Evolutionary conservation across 2,113 vertebrate genomes (phyloP), one percentile per base, ranked within the genome.

Genomic region (Martes martes): DNA sequence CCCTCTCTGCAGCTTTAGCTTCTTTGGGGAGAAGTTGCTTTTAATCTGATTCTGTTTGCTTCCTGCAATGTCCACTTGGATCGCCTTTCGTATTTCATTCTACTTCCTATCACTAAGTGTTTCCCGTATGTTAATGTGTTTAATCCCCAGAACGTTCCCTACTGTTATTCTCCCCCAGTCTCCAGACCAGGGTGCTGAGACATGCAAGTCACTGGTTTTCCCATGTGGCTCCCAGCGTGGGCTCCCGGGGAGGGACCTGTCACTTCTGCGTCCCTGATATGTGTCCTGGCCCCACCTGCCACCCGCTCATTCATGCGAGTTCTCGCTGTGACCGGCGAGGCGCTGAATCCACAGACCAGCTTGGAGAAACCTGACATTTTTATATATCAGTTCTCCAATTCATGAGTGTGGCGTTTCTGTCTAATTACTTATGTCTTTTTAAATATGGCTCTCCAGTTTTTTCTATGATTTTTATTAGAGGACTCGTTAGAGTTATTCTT

Each of bases 211-310:
- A 83, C 39, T 4, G 26, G 19, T 16, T 59, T 39, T 31, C 31
- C 8, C 26, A 50, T 1, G 3, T 42, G 69, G 28, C 11, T 33
- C 23, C 11, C 26, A 0, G 11, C 2, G 36, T 26, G 21, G 11
- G 26, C 55, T 14, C 11, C 21, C 19, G 21, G 13, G 2, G 0
- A 24, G 6, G 42, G 21, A 9, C 18, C 16, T 63, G 23, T 50
- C 21, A 4, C 24, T n/a, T 39, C 10, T 39, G 3, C 6, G 0
- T 42, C 36, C 23, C 59, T 4, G 2, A 9, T 28, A 21, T 11
- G 14, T 19, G 36, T 42, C 28, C 3, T 36, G 15, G 15, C 24
- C 10, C 2, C 8, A 1, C 50, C 36, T 21, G 24, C 4, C 36
- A 6, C 42, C 24, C 63, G 26, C n/a, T 74, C 14, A 4, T 36